A percentile compares a stretch with the other conserved stretches of the same genome.
phyloP scores from a whole-genome alignment of 2,888 invertebrate genomes.

The Ectobius pallidus region DNA sequence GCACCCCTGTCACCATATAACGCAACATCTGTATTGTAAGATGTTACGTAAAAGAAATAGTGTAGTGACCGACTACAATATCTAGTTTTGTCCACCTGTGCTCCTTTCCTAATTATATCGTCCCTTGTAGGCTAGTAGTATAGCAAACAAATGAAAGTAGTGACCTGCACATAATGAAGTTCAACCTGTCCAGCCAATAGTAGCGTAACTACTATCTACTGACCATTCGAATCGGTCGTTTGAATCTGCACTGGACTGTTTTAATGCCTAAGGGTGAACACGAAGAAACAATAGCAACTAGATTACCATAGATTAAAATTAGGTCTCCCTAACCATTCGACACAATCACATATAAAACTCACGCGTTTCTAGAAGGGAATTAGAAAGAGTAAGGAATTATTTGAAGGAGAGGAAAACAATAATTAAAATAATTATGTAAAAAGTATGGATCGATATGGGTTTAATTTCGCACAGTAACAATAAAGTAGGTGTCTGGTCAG shows the following conservation, averaged over 20 bases:
- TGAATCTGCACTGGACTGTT: constrained; percentile 13
- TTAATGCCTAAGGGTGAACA: not conserved
- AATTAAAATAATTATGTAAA: constrained; percentile 20
- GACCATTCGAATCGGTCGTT: not conserved
- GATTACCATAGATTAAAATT: constrained; percentile 22
- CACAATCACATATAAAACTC: constrained; percentile 20
- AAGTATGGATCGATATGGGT: constrained; percentile 14
- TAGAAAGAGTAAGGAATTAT: no score
- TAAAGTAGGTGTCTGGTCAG: no score
- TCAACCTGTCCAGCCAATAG: constrained; percentile 9
- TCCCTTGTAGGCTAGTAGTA: constrained; percentile 8
- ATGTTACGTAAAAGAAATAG: no score
- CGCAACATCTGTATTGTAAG: no score
- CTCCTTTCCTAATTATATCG: not conserved
- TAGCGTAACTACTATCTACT: not conserved
- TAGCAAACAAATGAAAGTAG: constrained; percentile 28
- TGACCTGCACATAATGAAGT: constrained; percentile 19
- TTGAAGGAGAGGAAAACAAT: not conserved
- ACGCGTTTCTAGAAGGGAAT: not conserved
- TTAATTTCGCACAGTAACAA: not conserved
- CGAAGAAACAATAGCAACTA: constrained; percentile 22
- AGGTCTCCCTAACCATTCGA: constrained; percentile 5
- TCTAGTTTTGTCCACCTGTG: constrained; percentile 27
- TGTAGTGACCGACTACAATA: no score
- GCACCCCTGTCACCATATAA: no score